phyloP scores from a whole-genome alignment of 2,797 vertebrate species.

The Cirrhinus mrigala region DNA sequence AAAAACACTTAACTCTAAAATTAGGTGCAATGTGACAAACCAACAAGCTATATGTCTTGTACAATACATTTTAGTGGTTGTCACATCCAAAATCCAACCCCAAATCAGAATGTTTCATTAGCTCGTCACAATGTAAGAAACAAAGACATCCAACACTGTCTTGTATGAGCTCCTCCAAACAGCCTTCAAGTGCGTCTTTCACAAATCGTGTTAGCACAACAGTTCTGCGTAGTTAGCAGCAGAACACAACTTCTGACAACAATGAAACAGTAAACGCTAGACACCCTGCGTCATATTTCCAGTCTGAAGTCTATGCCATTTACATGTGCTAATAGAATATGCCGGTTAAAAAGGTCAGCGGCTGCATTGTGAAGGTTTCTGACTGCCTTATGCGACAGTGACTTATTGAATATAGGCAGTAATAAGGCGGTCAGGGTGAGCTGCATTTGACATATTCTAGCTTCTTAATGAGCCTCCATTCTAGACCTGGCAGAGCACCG shows the following conservation, averaged over 20 bases:
- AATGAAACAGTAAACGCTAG: not conserved
- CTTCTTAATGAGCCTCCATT: slow-evolving; percentile 52
- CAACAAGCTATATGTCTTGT: not conserved
- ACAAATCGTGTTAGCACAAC: not conserved
- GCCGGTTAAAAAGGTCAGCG: slow-evolving; percentile 45
- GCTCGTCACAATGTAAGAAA: not conserved
- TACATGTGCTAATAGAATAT: slow-evolving; percentile 54
- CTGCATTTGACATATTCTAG: slow-evolving; percentile 54
- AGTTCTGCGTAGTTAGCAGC: not conserved
- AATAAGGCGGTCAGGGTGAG: slow-evolving; percentile 53
- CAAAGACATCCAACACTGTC: not conserved
- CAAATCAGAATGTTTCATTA: not conserved
- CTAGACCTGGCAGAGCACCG: slow-evolving; percentile 30
- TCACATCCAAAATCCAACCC: not conserved
- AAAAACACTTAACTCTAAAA: not conserved
- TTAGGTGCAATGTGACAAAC: not conserved
- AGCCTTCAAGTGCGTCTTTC: not conserved
- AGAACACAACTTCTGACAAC: not conserved
- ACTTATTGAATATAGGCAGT: slow-evolving; percentile 44
- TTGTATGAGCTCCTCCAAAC: not conserved
- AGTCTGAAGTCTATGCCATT: slow-evolving; percentile 44
- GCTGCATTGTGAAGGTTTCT: slow-evolving; percentile 33
- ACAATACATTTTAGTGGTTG: not conserved
- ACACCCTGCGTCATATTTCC: slow-evolving; percentile 25
- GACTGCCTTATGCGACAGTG: slow-evolving; percentile 42